phyloP scores from a whole-genome alignment of 2,113 vertebrate genomes.

The Colistium nudipinnis region DNA sequence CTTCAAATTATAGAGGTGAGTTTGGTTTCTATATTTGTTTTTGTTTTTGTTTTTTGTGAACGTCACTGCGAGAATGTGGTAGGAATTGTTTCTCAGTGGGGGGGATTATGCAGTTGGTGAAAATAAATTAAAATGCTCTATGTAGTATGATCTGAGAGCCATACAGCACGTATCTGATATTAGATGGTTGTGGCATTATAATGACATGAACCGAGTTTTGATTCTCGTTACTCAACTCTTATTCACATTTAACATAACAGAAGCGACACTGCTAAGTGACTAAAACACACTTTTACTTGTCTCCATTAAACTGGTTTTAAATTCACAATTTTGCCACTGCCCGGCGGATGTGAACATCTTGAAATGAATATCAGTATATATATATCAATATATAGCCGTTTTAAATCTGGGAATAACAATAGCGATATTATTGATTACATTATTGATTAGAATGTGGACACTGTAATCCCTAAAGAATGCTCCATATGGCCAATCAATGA shows the following conservation, averaged over 20 bases:
- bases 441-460: neutral
- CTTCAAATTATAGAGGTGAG: constrained; percentile 51
- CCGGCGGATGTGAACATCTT: too few relatives aligned
- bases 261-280: neutral
- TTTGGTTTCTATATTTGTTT: neutral
- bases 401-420: too few relatives aligned
- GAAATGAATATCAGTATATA: too few relatives aligned
- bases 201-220: neutral
- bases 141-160: neutral
- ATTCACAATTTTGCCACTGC: too few relatives aligned
- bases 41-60: neutral
- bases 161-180: constrained; percentile 3
- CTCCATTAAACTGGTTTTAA: neutral
- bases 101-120: too few relatives aligned
- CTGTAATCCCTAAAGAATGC: neutral
- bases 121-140: neutral
- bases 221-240: neutral
- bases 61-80: neutral
- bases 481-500: neutral
- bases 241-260: neutral
- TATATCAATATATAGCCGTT: too few relatives aligned
- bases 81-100: too few relatives aligned
- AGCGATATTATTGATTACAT: too few relatives aligned
- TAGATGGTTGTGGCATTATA: too few relatives aligned
- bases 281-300: neutral